Base-by-base conservation (phyloP, 2,888 invertebrate genomes). In the Phyllotreta cruciferae region DNA sequence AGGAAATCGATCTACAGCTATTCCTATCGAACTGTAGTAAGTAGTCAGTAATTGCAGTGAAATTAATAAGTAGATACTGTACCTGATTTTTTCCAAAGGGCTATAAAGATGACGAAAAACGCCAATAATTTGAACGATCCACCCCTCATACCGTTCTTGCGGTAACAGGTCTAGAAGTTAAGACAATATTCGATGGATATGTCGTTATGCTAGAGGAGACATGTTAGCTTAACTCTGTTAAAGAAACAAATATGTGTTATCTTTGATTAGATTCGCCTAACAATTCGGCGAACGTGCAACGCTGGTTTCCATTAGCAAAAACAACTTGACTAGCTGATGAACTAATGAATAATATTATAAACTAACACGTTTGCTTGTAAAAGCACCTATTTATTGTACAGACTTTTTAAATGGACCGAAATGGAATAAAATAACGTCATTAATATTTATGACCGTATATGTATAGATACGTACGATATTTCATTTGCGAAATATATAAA, bases 191-290 rank as follows among this genome's bases (percentile, higher is more conserved):
- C 49, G 41, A 54, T 60, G 10, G 39, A 52, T 36, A 52, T 36
- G 47, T 54, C 36, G 57, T 70, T 71, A 71, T 64, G 63, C 62
- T 58, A 68, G 66, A 70, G 69, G 66, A 62, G 67, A 70, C 72
- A 72, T 72, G 70, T 67, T 70, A 68, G 63, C 64, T 64, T 63
- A 67, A 65, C 65, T 72, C 72, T 72, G 70, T 67, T 56, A 66
- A 62, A 72, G 62, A 70, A 72, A 72, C 54, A 67, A 67, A 70
- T 64, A 65, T 62, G 65, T 62, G 60, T 71, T 65, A 70, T 54
- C 69, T 58, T 62, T 63, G 57, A 50, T 63, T 38, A 39, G 10
- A 55, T 56, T 10, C 8, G 11, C 24, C 7, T 38, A 54, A 56
- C 39, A 37, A 53, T 44, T 52, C 45, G 35, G 44, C 42, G 24